phyloP scores from a whole-genome alignment of 2,797 vertebrate genomes.

The Esox lucius region DNA sequence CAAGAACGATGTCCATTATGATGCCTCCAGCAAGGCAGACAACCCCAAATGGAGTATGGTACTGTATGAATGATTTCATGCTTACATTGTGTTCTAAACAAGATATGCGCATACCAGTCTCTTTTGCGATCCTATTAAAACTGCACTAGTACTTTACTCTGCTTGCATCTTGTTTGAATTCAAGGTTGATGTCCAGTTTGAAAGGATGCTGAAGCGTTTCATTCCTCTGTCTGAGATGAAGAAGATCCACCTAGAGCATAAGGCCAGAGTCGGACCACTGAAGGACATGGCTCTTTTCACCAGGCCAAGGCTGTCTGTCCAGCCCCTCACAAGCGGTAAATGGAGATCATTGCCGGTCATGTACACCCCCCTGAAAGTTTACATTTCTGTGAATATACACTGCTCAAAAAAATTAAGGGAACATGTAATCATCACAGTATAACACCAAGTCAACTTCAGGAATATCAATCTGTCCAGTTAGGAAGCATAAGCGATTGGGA shows the following conservation, averaged over 20 bases:
- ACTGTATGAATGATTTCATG: constrained; percentile 28
- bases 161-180: not conserved
- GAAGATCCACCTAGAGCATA: constrained; percentile 82
- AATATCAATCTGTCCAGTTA: no score
- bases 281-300: constrained; percentile 86
- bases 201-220: constrained; percentile 87
- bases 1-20: constrained; percentile 87
- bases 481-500: no score
- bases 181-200: constrained; percentile 93
- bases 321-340: constrained; percentile 86
- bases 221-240: constrained; percentile 90
- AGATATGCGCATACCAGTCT: not conserved
- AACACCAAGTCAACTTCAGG: no score
- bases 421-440: no score
- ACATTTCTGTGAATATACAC: no score
- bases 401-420: no score
- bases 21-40: constrained; percentile 85
- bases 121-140: not conserved
- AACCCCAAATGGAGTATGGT: constrained; percentile 98
- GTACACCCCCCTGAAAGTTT: no score
- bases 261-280: constrained; percentile 77
- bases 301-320: constrained; percentile 87
- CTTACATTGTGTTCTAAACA: not conserved
- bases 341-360: not conserved
- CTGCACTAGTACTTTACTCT: not conserved